These are phyloP conservation scores for Odontothrips loti DNA, from an alignment of 2,888 invertebrate species.

Conservation along the genomic window DNA sequence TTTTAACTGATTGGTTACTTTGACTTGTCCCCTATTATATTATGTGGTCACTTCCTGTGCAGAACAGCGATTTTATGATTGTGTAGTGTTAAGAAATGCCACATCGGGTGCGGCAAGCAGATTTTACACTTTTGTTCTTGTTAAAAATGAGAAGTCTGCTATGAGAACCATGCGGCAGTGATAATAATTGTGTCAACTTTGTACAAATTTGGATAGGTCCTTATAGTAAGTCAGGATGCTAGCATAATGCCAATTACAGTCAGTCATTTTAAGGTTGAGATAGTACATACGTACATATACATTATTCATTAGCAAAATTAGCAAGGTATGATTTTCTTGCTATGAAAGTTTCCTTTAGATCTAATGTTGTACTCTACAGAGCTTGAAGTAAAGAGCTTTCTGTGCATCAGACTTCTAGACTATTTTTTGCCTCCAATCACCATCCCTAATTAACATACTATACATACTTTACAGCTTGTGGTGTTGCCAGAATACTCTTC, in stretches of 20 bases:
- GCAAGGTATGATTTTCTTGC: slow-evolving; percentile 18
- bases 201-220: slow-evolving; percentile 18
- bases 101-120: neutral
- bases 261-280: slow-evolving; percentile 19
- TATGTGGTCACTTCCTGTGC: neutral
- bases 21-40: slow-evolving; percentile 39
- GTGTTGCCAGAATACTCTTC: neutral
- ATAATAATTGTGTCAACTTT: slow-evolving; percentile 24
- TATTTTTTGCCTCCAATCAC: slow-evolving; percentile 22
- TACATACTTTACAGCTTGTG: neutral
- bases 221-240: slow-evolving; percentile 21
- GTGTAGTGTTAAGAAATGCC: slow-evolving; percentile 19
- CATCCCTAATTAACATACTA: slow-evolving; percentile 5
- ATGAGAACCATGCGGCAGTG: slow-evolving; percentile 24
- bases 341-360: slow-evolving; percentile 24
- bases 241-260: slow-evolving; percentile 22
- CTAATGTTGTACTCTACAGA: slow-evolving; percentile 16
- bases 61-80: slow-evolving; percentile 11
- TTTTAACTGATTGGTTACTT: slow-evolving; percentile 40
- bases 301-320: slow-evolving; percentile 24
- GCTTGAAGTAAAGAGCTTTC: slow-evolving; percentile 16
- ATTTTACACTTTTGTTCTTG: slow-evolving; percentile 19
- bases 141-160: slow-evolving; percentile 22
- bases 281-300: slow-evolving; percentile 24
- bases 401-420: slow-evolving; percentile 18